Percentiles rank a stretch among this genome's conserved stretches.
These are phyloP conservation scores for Eutrigla gurnardus DNA, from an alignment of 2,797 vertebrate genomes.

Conservation along the genomic window DNA sequence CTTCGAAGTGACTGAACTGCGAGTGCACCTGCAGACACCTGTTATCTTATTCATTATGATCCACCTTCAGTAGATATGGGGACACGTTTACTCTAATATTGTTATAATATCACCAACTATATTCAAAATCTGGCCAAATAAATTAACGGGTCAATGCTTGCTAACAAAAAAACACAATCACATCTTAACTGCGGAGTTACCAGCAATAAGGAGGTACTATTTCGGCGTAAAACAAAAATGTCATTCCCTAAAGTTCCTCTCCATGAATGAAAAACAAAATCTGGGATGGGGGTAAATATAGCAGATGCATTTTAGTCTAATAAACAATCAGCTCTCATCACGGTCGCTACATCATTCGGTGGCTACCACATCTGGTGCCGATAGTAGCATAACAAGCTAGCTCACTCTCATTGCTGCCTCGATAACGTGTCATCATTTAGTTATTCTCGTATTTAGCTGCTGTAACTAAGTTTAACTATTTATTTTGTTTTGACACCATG, in stretches of 20 bases:
- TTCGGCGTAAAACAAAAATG: background rate
- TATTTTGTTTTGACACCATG: constrained; percentile 1
- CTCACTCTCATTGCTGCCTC: background rate
- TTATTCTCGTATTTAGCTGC: background rate
- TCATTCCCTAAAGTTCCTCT: background rate
- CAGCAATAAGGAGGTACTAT: background rate
- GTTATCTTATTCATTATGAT: background rate
- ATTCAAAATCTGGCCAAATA: background rate
- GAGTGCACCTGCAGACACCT: too few species aligned
- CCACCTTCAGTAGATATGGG: background rate
- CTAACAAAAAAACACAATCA: background rate
- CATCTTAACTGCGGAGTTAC: background rate
- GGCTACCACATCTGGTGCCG: background rate
- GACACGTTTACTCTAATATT: background rate
- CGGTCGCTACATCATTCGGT: constrained; percentile 1
- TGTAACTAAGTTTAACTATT: too few species aligned
- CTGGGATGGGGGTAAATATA: background rate
- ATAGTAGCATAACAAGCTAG: background rate
- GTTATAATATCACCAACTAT: background rate
- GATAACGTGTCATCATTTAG: fast-evolving
- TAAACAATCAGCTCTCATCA: constrained; percentile 26
- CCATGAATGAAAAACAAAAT: too few species aligned
- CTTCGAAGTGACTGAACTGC: too few species aligned
- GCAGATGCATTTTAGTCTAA: background rate
- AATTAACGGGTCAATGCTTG: background rate